phyloP scores from a whole-genome alignment of 2,888 invertebrate genomes.

The Epiblema foenella region DNA sequence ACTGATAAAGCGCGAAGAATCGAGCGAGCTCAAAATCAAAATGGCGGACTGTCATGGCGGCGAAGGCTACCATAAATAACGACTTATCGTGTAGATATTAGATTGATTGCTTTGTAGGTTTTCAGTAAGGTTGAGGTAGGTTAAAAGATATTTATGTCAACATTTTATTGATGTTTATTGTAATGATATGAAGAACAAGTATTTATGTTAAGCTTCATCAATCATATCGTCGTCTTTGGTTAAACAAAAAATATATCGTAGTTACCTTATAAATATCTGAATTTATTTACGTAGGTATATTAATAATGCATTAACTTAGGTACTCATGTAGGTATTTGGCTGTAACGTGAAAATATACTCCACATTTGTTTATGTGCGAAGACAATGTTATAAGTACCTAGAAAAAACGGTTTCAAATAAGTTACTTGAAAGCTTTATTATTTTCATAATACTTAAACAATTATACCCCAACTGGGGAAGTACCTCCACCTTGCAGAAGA shows the following conservation, averaged over 20 bases:
- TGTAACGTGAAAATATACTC: too few relatives aligned
- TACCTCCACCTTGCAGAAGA: too few relatives aligned
- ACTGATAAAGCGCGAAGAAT: slow-evolving; percentile 39
- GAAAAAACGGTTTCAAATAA: too few relatives aligned
- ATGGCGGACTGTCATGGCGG: slow-evolving; percentile 52
- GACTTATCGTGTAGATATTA: slow-evolving; percentile 48
- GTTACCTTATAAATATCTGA: neutral
- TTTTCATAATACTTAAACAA: too few relatives aligned
- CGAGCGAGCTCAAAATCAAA: slow-evolving; percentile 50
- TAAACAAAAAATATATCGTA: neutral
- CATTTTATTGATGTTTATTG: slow-evolving; percentile 46
- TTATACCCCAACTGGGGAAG: too few relatives aligned
- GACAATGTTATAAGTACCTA: too few relatives aligned
- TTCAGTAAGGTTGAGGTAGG: slow-evolving; percentile 22
- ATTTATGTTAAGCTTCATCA: slow-evolving; percentile 11
- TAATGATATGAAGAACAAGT: neutral
- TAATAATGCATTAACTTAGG: too few relatives aligned
- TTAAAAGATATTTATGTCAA: slow-evolving; percentile 49
- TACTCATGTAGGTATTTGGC: too few relatives aligned
- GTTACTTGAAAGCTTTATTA: too few relatives aligned
- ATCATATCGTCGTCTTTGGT: slow-evolving; percentile 4
- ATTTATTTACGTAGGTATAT: neutral
- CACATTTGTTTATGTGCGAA: too few relatives aligned
- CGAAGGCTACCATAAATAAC: slow-evolving; percentile 59
- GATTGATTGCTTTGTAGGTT: slow-evolving; percentile 22